Conservation (phyloP, 2,888 invertebrate genomes). For the Poecilobothrus nobilitatus region DNA sequence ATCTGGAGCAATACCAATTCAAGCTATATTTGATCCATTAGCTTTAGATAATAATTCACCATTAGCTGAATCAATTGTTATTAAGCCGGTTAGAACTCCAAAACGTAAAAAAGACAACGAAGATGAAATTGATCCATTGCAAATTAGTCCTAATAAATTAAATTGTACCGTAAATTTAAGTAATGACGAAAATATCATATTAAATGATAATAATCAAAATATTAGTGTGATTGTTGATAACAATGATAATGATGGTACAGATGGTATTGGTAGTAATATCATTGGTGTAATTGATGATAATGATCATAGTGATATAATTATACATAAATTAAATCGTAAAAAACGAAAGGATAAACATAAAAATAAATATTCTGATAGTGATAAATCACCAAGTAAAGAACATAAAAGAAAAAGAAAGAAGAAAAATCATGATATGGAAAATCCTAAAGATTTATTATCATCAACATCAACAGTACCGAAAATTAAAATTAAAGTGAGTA, state of each 20-base stretch:
- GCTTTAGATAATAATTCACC: background rate
- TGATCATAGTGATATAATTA: background rate
- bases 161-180: background rate
- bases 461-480: slow-evolving; percentile 53
- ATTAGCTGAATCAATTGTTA: background rate
- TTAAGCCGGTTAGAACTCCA: background rate
- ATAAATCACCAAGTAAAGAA: slow-evolving; percentile 59
- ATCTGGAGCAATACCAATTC: background rate
- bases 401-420: slow-evolving; percentile 74
- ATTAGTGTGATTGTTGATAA: background rate
- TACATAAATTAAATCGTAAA: slow-evolving; percentile 56
- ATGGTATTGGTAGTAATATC: background rate
- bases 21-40: background rate
- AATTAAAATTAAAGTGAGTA: slow-evolving; percentile 67
- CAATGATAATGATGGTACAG: background rate
- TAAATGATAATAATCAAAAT: background rate
- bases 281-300: no score
- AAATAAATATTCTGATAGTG: slow-evolving; percentile 52
- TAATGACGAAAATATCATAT: background rate
- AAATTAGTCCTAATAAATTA: slow-evolving; percentile 1
- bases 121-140: background rate
- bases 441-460: slow-evolving; percentile 39
- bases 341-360: slow-evolving; percentile 69
- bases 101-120: slow-evolving; percentile 4
- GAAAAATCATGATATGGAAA: slow-evolving; percentile 60